Evolutionary conservation across 2,113 vertebrate genomes (phyloP).

Genomic region (Glaucidium brasilianum): DNA sequence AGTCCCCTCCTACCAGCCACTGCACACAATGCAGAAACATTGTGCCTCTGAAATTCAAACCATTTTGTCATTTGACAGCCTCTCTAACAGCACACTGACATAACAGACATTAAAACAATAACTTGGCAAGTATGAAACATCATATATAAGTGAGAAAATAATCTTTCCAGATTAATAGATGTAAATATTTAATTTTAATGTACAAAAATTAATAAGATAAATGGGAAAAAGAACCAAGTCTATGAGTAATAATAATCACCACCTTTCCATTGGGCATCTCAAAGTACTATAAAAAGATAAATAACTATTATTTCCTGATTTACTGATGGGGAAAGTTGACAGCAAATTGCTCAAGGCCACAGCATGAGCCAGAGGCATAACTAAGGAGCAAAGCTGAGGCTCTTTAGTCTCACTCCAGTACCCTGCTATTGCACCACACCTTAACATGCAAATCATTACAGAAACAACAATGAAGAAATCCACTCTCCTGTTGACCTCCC

Average conservation of each 20-base stretch:
- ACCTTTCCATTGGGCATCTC: background rate
- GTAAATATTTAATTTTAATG: background rate
- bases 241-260: background rate
- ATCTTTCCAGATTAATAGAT: background rate
- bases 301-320: background rate
- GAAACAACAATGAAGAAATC: background rate
- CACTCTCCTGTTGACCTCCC: background rate
- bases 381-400: background rate
- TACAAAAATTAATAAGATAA: background rate
- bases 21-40: background rate
- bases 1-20: background rate
- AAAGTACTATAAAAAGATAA: background rate
- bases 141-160: background rate
- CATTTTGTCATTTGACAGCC: background rate
- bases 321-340: background rate
- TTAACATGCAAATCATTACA: background rate
- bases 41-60: background rate
- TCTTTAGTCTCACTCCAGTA: background rate
- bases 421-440: background rate
- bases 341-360: background rate
- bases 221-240: rapidly evolving
- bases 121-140: background rate
- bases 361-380: background rate
- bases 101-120: background rate
- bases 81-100: background rate